Base-by-base conservation (phyloP, 2,888 invertebrate species). In the Troglohyphantes excavatus region DNA sequence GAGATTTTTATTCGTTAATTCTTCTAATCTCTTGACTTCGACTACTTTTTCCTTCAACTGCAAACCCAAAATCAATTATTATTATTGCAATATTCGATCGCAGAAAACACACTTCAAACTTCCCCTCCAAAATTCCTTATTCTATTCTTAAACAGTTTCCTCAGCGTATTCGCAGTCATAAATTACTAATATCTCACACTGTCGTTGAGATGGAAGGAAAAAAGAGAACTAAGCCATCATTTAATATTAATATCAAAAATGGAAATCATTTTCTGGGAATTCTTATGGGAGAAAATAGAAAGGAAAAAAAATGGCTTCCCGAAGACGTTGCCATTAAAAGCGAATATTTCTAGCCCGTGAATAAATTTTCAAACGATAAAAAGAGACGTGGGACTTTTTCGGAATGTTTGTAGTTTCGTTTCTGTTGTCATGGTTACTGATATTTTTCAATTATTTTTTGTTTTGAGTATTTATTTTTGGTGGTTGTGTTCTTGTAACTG, bases 241-340 rank as follows among this genome's bases (percentile, higher is more conserved):
- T 78, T 65, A 78, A 78, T 78, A 78, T 78, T 78, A 78, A 78
- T 78, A 65, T 65, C 33, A 63, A 26, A 78, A 78, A 65, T 78
- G 78, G 65, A 43, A 78, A 76, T 78, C 29, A 17, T 72, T 72
- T 61, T 61, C 27, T 13, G 23, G 68, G 17, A 68, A 26, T 26
- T 23, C 26, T 26, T 23, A 11, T 19, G 53, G 19, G 39, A 70
- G 70, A 39, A 23, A 43, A 46, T 5, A 17, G 23, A 17, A 72
- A n/a, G 29, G 27, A 75, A 19, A 75, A 27, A 75, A 72, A 72
- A 26, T 43, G 13, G 11, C 43, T 9, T 33, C 39, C 21, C 68
- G 26, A 67, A 29, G 29, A 67, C 26, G 29, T 67, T 70, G 70
- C 39, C 70, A 43, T 72, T 26, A 63, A 21, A 68, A 68, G 21